Evolutionary conservation across 2,888 invertebrate species (phyloP).

Genomic region (Phyllotreta striolata): DNA sequence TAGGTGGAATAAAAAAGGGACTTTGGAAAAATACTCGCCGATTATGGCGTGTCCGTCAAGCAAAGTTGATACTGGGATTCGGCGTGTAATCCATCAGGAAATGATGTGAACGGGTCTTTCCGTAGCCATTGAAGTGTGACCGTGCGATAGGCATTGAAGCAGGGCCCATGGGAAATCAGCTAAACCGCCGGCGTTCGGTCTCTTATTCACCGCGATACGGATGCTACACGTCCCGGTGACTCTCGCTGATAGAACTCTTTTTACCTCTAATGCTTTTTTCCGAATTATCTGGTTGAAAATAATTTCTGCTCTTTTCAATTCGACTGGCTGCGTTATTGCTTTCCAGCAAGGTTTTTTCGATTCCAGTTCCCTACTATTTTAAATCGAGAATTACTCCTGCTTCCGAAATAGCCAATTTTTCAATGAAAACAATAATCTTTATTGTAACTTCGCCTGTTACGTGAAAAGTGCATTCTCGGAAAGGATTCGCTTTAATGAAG

Average conservation of each 20-base stretch:
- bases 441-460: too few relatives aligned
- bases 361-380: too few relatives aligned
- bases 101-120: slow-evolving; percentile 49
- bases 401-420: too few relatives aligned
- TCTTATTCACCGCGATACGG: slow-evolving; percentile 19
- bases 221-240: slow-evolving; percentile 27
- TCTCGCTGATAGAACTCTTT: slow-evolving; percentile 34
- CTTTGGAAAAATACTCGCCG: slow-evolving; percentile 22
- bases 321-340: not conserved
- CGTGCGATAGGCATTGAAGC: slow-evolving; percentile 60
- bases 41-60: slow-evolving; percentile 47
- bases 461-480: not conserved
- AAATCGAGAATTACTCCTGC: too few relatives aligned
- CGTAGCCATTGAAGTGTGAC: slow-evolving; percentile 62
- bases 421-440: too few relatives aligned
- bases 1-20: slow-evolving; percentile 5
- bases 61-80: slow-evolving; percentile 42
- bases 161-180: slow-evolving; percentile 60
- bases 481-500: slow-evolving; percentile 43
- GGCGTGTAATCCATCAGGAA: slow-evolving; percentile 56
- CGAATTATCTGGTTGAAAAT: slow-evolving; percentile 17
- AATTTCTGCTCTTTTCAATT: slow-evolving; percentile 7
- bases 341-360: too few relatives aligned
- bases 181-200: slow-evolving; percentile 36
- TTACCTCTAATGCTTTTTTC: slow-evolving; percentile 22